A percentile compares a stretch with the other conserved stretches of the same genome.
Conservation (phyloP, 2,888 invertebrate genomes). For the Parthenolecanium corni region DNA sequence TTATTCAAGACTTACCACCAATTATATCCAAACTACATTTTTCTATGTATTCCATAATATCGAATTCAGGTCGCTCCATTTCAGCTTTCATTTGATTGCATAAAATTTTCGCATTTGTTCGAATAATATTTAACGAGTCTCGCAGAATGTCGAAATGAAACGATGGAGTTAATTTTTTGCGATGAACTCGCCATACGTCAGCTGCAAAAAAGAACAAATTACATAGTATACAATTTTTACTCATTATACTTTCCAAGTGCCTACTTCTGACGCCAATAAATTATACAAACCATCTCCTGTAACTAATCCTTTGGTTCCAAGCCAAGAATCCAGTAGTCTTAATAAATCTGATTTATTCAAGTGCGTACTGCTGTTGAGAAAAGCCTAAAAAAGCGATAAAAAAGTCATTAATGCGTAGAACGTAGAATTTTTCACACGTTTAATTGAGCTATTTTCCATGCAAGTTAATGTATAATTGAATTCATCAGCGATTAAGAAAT, state of each 20-base stretch:
- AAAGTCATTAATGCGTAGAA: neutral
- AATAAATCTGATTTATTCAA: conserved; percentile 26
- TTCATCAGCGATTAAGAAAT: too few species aligned
- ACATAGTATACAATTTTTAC: too few species aligned
- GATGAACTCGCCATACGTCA: conserved; percentile 41
- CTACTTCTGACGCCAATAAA: too few species aligned
- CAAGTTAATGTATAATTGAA: too few species aligned
- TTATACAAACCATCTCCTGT: conserved; percentile 20
- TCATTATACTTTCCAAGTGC: too few species aligned
- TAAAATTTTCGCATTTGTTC: conserved; percentile 35
- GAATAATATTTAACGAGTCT: conserved; percentile 35
- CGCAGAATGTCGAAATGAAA: conserved; percentile 38
- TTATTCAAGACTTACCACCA: conserved; percentile 31
- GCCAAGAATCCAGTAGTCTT: conserved; percentile 27
- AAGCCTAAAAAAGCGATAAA: conserved; percentile 12
- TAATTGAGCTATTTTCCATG: too few species aligned
- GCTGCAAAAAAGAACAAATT: conserved; percentile 35
- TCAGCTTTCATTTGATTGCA: conserved; percentile 36
- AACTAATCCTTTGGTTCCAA: conserved; percentile 27
- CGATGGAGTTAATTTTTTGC: conserved; percentile 38
- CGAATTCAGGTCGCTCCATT: conserved; percentile 36
- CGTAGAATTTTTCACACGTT: too few species aligned
- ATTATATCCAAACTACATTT: conserved; percentile 29
- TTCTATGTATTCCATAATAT: conserved; percentile 37
- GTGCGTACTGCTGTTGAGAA: conserved; percentile 16